Evolutionary conservation across 2,797 vertebrate species (phyloP), one percentile per base, ranked within the genome.

Genomic region (Falco berigora): DNA sequence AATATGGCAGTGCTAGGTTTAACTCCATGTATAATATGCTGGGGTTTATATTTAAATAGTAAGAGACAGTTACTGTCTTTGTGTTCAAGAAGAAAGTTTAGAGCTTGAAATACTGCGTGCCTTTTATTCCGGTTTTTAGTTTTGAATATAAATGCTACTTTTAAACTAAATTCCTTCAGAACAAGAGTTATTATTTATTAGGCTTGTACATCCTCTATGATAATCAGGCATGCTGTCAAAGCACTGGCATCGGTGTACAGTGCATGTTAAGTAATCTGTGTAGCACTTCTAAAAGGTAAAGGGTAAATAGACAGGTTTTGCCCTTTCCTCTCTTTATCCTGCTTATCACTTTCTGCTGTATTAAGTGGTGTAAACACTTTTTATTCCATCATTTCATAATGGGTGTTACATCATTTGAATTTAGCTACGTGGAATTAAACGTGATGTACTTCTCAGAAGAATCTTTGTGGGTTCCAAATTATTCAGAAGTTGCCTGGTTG

Each of bases 361-460:
- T 92, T 88, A 74, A 92, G 21, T 86, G 77, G 84, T 86, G n/a
- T 59, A 77, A 72, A 56, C 17, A 12, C 5, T 82, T 69, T 76
- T 94, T 88, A 86, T 91, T 94, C 78, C 64, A 32, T 56, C 47
- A 67, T 50, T 90, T 75, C 62, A 28, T 88, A 63, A n/a, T 75
- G 64, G 50, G 4, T 52, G 88, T 82, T 71, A 69, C 38, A 36
- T 81, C 2, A 40, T 67, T 86, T 75, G n/a, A 46, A 75, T 68
- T 86, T 55, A 78, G 63, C 81, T 80, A 23, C 1, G 4, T 71
- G 67, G 80, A 97, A 96, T 79, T 95, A 61, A 95, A 92, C 56
- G 86, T 85, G 47, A 90, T 78, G 52, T 85, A 95, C 77, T 93
- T 84, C 55, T 88, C 28, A 58, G 56, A 97, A 78, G 86, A 95